Base-by-base conservation (phyloP, 1,140 invertebrate genomes). In the Ruditapes philippinarum region DNA sequence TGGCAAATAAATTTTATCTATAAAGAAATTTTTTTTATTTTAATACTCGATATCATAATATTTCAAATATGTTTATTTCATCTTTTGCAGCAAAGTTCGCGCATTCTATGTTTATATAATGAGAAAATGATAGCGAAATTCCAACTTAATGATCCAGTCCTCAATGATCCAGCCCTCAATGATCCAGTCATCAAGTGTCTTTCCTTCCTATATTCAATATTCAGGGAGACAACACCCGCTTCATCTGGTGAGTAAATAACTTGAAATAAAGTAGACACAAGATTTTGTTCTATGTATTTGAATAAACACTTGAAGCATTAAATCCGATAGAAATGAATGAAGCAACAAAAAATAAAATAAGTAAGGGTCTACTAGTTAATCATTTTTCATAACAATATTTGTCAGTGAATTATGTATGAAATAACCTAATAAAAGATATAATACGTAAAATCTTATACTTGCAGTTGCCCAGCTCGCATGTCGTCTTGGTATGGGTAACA, bases 101-200 rank as follows among this genome's bases (percentile, higher is more conserved):
- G 11, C n/a, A 11, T 68, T 68, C 62, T 68, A 68, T 28, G 33
- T 31, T 5, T 40, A 70, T 38, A 12, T n/a, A n/a, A 51, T 31
- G 11, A n/a, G 42, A 81, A 45, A 38, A 81, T 81, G 74, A 22
- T 81, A 0, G 42, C 51, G 12, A 73, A 82, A 40, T 89, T 89
- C 42, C 62, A 65, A 17, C 42, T 89, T 5, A 33, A 45, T 12
- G 62, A 89, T 45, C 0, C 33, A 7, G 40, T 74, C 38, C 42
- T 89, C 4, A 33, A 45, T 12, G 62, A 89, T 45, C 0, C 33
- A 7, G 40, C 60, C 38, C 65, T 49, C 4, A 28, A 40, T 19
- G 57, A 89, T 60, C 4, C 28, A 19, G 36, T 73, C 33, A 51
- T 89, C 12, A 28, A 83, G 38, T 22, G 4, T 28, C n/a, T 73